Conservation (phyloP, 2,888 invertebrate genomes). For the Erynnis tages region DNA sequence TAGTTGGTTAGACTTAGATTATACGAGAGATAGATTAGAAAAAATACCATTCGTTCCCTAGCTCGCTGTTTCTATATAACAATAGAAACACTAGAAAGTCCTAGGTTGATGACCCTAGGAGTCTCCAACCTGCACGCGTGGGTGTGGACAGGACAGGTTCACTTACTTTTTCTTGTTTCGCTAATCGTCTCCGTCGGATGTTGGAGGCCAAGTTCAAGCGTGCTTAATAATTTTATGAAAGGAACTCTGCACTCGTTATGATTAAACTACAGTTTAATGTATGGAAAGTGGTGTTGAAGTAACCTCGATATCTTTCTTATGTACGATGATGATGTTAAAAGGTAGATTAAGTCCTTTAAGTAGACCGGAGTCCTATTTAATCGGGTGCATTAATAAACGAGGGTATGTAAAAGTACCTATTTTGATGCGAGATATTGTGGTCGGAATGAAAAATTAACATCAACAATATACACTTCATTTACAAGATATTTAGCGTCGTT, state of each 20-base stretch:
- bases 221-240: neutral
- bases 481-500: too few relatives aligned
- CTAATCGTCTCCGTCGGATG: constrained; percentile 40
- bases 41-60: too few relatives aligned
- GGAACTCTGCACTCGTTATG: neutral
- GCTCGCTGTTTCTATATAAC: too few relatives aligned
- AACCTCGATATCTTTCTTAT: neutral
- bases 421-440: too few relatives aligned
- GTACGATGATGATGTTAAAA: neutral
- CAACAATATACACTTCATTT: too few relatives aligned
- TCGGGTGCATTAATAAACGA: too few relatives aligned
- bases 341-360: neutral
- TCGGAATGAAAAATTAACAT: too few relatives aligned
- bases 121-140: constrained; percentile 2
- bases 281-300: neutral
- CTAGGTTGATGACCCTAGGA: neutral
- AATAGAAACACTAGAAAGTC: too few relatives aligned
- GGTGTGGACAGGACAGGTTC: constrained; percentile 31
- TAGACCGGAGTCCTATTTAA: too few relatives aligned
- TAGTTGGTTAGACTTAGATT: too few relatives aligned
- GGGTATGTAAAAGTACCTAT: too few relatives aligned
- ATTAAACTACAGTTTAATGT: neutral
- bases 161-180: constrained; percentile 51
- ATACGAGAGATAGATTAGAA: too few relatives aligned
- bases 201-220: constrained; percentile 11